Evolutionary conservation across 2,797 vertebrate genomes (phyloP), one percentile per base, ranked within the genome.

Genomic region (Gambusia yucatana): DNA sequence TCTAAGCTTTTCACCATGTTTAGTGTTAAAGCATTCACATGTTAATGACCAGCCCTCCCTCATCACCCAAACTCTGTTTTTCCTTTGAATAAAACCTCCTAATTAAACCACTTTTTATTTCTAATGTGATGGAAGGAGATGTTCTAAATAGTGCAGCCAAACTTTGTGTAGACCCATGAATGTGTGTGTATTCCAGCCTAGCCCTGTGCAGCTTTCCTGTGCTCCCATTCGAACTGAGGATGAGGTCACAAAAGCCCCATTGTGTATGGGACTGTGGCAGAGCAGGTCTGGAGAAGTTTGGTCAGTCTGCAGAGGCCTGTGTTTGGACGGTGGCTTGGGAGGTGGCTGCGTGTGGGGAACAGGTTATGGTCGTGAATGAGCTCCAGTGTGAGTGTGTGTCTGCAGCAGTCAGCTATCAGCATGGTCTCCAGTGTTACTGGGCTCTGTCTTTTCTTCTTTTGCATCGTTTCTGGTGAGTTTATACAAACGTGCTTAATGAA

Each of bases 231-330:
- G 75, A 73, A 78, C 87, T 77, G 72, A 70, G 48, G 73, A 77
- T 79, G 20, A 16, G 36, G 25, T 82, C 86, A 94, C 88, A 95
- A 94, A 93, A 91, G 93, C 84, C 76, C 81, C 88, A 84, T 94
- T 96, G 89, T 94, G 86, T 76, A 80, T 84, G 59, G 44, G 36
- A 79, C 86, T 88, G 82, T 81, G 76, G 80, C 83, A 83, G 79
- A 90, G 80, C 61, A 65, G 82, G 83, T 80, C 77, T 75, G 75
- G 70, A 81, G 44, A 80, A 74, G 43, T 55, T 76, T 63, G 76
- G 76, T 61, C 55, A 65, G 61, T 65, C 7, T 33, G 16, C 14
- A 28, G 39, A 43, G 72, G 41, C 16, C n/a, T 52, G 43, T 63
- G 71, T 63, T 74, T 41, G 25, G 25, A 28, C 50, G 72, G 48